These are phyloP conservation scores for Procapra przewalskii DNA, from an alignment of 2,113 vertebrate species.

Conservation along the genomic window DNA sequence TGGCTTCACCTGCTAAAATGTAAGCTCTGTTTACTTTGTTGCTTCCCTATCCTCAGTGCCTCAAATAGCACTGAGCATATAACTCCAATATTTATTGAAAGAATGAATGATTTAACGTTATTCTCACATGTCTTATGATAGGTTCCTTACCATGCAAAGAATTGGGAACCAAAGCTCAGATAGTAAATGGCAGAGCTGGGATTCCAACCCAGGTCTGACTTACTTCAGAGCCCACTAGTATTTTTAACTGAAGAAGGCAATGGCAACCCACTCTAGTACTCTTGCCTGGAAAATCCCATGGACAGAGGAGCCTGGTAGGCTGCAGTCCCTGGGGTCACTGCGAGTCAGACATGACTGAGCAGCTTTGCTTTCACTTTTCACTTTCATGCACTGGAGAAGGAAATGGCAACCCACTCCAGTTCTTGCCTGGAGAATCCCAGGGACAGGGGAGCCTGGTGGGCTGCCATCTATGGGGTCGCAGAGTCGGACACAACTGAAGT, in stretches of 20 bases:
- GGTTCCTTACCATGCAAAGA: background rate
- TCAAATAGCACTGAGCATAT: background rate
- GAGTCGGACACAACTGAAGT: background rate
- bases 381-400: background rate
- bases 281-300: background rate
- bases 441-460: background rate
- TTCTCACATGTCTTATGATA: background rate
- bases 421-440: too few relatives aligned
- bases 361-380: background rate
- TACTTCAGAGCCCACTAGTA: background rate
- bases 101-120: background rate
- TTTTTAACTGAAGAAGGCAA: background rate
- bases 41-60: background rate
- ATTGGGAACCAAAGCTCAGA: slow-evolving; percentile 1
- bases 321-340: background rate
- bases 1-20: background rate
- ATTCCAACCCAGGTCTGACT: background rate
- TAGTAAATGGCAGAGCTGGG: background rate
- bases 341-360: background rate
- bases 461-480: background rate
- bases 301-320: background rate
- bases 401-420: background rate
- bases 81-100: background rate
- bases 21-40: background rate
- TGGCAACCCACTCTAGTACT: background rate